Evolutionary conservation across 2,113 vertebrate species (phyloP), one percentile per base, ranked within the genome.

Genomic region (Ceyx margarethae): DNA sequence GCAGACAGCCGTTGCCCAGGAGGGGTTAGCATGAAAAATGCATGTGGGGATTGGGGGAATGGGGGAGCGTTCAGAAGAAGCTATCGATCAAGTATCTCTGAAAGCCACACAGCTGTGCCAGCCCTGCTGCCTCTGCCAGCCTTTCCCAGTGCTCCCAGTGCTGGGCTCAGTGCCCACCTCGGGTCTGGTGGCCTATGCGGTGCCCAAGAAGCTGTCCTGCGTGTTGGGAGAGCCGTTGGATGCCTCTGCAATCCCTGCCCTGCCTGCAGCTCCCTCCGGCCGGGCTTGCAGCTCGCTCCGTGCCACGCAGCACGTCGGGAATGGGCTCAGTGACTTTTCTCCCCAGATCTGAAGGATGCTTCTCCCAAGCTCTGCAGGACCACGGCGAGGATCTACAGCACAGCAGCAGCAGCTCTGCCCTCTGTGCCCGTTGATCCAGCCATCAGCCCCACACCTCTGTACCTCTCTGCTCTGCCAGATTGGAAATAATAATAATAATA

Each of bases 41-140:
- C 94, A 97, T 89, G 72, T 92, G 95, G 93, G 93, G 89, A 96
- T 83, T 95, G 85, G 23, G 89, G 94, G 94, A 91, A 92, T 53
- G 91, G 95, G 94, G 89, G 92, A 81, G 95, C 4, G 90, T 71
- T 86, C 92, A 81, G 94, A 95, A 64, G 91, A 71, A 96, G 91
- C 97, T 96, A 98, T 98, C 97, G 94, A 98, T 98, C 97, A 98
- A 97, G 81, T 20, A 75, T 93, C 93, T 97, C 97, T 96, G 94
- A 97, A 96, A 98, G 97, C 96, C 97, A 96, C 97, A 95, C 97
- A 98, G 97, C 97, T 98, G 98, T 98, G 97, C 97, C 42, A 69
- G 77, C 91, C 72, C 86, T 11, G 35, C 89, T 61, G 81, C 79
- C 81, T 75, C 93, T 48, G 48, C 81, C 45, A 81, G 74, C 46